These are phyloP conservation scores for Cercopithecus diana DNA, from an alignment of 2,797 vertebrate species.

Conservation along the genomic window DNA sequence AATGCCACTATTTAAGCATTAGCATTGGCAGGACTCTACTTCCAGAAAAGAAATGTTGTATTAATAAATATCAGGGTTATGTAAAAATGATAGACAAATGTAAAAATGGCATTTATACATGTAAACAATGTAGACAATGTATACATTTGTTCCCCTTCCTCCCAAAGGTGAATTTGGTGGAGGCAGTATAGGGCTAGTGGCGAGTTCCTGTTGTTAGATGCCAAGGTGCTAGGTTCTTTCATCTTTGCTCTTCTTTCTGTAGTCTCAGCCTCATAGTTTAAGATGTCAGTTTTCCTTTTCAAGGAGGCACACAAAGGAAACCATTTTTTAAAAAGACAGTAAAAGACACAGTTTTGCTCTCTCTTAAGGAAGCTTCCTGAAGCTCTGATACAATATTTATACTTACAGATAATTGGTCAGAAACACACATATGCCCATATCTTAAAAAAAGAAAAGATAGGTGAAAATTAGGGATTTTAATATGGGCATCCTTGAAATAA, in stretches of 20 bases:
- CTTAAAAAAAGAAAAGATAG: not conserved
- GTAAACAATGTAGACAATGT: not conserved
- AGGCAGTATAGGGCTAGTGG: not conserved
- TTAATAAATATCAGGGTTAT: not conserved
- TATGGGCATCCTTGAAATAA: not conserved
- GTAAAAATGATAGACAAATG: not conserved
- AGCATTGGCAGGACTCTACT: not conserved
- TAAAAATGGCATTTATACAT: not conserved
- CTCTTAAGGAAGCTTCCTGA: not conserved
- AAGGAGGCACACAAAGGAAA: not conserved
- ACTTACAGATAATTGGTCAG: not conserved
- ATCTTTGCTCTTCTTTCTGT: not conserved
- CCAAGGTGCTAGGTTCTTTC: not conserved
- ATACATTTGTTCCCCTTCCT: not conserved
- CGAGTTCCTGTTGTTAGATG: not conserved
- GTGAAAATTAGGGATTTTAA: not conserved
- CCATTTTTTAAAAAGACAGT: not conserved
- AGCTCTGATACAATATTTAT: not conserved
- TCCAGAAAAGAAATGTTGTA: not conserved
- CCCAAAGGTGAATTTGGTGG: not conserved
- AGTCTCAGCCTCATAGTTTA: not conserved
- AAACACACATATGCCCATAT: not conserved
- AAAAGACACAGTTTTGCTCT: not conserved
- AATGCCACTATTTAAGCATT: not conserved
- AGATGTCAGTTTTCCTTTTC: not conserved